Conservation (phyloP, 2,113 vertebrate species). For the Antigone vipio region DNA sequence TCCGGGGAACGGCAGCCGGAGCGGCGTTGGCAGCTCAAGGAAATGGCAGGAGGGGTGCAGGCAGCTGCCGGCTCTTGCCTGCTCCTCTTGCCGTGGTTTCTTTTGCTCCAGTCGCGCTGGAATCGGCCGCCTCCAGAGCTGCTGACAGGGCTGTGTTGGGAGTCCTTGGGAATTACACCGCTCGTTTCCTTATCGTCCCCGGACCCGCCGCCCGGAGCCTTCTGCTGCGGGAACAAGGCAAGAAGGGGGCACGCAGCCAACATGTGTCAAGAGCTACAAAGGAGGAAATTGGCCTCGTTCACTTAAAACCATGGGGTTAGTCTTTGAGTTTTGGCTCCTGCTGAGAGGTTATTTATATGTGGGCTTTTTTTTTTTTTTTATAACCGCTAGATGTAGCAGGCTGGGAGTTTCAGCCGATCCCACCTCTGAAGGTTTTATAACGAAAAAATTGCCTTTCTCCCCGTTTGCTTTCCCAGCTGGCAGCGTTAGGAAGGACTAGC, state of each 20-base stretch:
- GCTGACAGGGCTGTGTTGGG: constrained; percentile 71
- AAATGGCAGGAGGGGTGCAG: neutral
- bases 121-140: constrained; percentile 68
- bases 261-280: constrained; percentile 76
- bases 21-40: neutral
- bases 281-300: constrained; percentile 78
- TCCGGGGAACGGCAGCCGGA: accelerated
- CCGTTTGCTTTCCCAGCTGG: constrained; percentile 26
- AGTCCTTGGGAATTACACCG: constrained; percentile 72
- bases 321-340: constrained; percentile 74
- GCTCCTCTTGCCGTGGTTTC: constrained; percentile 39
- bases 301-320: constrained; percentile 72
- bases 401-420: constrained; percentile 31
- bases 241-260: constrained; percentile 68
- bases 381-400: constrained; percentile 25
- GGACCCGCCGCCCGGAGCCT: constrained; percentile 61
- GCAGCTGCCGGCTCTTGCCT: constrained; percentile 38
- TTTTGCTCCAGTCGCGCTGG: constrained; percentile 47
- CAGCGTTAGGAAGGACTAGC: neutral
- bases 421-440: neutral
- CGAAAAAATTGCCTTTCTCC: constrained; percentile 8
- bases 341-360: constrained; percentile 76
- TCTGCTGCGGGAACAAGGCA: constrained; percentile 71
- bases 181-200: constrained; percentile 68
- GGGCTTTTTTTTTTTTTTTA: neutral